Evolutionary conservation across 2,797 vertebrate genomes (phyloP), one percentile per base, ranked within the genome.

Genomic region (Gymnoscopelus microlampas): DNA sequence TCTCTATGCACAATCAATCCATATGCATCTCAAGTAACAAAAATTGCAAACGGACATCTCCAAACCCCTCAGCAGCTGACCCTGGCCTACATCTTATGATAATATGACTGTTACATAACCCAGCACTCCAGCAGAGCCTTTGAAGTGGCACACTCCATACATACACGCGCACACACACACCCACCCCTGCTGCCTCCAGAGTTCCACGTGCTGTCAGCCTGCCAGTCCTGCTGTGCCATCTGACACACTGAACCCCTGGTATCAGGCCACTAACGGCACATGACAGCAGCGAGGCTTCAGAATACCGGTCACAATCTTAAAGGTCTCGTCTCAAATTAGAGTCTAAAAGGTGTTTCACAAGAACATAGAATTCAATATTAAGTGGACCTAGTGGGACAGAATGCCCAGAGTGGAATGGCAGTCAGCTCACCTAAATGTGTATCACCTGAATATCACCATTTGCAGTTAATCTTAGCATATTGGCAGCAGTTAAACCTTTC

Each of bases 211-310:
- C 83, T 0, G 51, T 71, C 35, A 53, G 78, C 84, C 84, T 79
- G 80, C 87, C 80, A 81, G 76, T 44, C 84, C 81, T 56, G 77
- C 83, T 76, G 85, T 73, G 78, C 83, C 77, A 89, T 74, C 85
- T 88, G 86, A 88, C 87, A 90, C 83, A 88, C 81, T 88, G 87
- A 90, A 88, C 83, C 83, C 58, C 76, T 72, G 81, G 86, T 85
- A 83, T 82, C 0, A 0, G 75, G 62, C 61, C 56, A 69, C 74
- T 63, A 61, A 53, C 3, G 12, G 11, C 63, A 53, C 39, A 32
- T 7, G 11, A 49, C 50, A 5, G 6, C 53, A 57, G 29, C 48
- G 9, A 44, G 8, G 39, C 39, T 44, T 44, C 8, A 44, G 8
- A 44, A 44, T 10, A 44, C 39, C 39, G 2, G 39, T 10, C 5